These are phyloP conservation scores for Natrix natrix DNA, from an alignment of 2,797 vertebrate genomes.

Conservation along the genomic window DNA sequence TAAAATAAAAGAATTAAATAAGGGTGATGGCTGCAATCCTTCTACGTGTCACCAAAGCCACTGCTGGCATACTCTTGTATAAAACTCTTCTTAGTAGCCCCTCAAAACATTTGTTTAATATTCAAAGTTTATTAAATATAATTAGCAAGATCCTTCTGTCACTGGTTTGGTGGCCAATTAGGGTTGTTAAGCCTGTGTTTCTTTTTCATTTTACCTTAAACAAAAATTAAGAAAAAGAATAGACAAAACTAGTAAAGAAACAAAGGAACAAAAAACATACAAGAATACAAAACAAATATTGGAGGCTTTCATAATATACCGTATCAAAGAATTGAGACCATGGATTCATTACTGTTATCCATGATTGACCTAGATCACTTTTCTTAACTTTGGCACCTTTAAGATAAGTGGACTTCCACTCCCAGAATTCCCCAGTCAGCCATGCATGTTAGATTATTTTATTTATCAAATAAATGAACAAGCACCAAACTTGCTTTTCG, in stretches of 20 bases:
- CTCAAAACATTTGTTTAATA: not conserved
- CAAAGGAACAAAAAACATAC: not conserved
- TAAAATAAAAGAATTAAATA: slow-evolving; percentile 1
- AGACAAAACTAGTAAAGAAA: not conserved
- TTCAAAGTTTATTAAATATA: not conserved
- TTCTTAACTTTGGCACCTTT: not conserved
- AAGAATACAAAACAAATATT: not conserved
- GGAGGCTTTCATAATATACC: not conserved
- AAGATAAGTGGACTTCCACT: not conserved
- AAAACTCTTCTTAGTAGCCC: not conserved
- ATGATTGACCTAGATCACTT: not conserved
- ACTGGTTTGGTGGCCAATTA: not conserved
- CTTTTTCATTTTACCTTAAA: not conserved
- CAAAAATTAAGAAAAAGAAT: not conserved
- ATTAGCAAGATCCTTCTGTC: not conserved
- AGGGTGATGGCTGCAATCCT: not conserved
- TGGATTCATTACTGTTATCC: not conserved
- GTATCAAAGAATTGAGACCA: not conserved
- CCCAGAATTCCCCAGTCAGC: not conserved
- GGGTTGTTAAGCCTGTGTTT: not conserved
- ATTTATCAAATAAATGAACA: not conserved
- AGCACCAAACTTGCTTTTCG: not conserved
- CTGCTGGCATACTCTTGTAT: not conserved
- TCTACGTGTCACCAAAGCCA: not conserved
- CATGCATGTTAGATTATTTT: not conserved